Base-by-base conservation (phyloP, 2,113 vertebrate species). In the Rhizomys pruinosus region DNA sequence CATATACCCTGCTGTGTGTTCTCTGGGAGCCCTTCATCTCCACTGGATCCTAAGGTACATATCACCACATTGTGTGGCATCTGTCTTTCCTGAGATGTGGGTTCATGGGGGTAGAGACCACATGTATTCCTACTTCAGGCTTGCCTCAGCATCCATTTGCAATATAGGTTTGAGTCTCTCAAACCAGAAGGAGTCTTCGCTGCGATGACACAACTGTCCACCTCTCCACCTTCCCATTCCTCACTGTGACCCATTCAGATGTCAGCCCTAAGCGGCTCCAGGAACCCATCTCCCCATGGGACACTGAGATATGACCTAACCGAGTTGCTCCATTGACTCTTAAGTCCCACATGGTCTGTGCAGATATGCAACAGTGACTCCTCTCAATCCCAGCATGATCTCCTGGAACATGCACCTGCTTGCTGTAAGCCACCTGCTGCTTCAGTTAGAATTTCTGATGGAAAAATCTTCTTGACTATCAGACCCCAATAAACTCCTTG, bases 11-110 rank as follows among this genome's bases (percentile, higher is more conserved):
- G 7, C 34, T 57, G 17, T 4, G 1, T 22, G n/a, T 37, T 84
- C 34, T 34, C 52, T 8, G 23, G 16, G 13, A 15, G 6, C 12
- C 59, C 34, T 11, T 42, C 12, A 0, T 20, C 42, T 52, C 61
- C 66, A n/a, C 3, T 27, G 2, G 25, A 57, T 32, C 23, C 16
- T 20, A 3, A 20, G 27, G 42, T 12, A 7, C 7, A 29, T 0
- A 0, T 17, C 5, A 61, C 0, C 7, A 13, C 55, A 55, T 3
- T 3, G 0, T 20, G 37, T 7, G 5, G 57, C 5, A 1, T 32
- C 73, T 37, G 42, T 55, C 74, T 82, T 91, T 82, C 63, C 47
- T 34, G 39, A 19, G 11, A 22, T 47, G 20, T 4, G 32, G 42
- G n/a, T n/a, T 37, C 87, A 34, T 2, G 0, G 39, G 27, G 10